Percentiles rank a stretch among this genome's conserved stretches.
These are phyloP conservation scores for Calephelis virginiensis DNA, from an alignment of 1,140 invertebrate genomes.

Conservation along the genomic window DNA sequence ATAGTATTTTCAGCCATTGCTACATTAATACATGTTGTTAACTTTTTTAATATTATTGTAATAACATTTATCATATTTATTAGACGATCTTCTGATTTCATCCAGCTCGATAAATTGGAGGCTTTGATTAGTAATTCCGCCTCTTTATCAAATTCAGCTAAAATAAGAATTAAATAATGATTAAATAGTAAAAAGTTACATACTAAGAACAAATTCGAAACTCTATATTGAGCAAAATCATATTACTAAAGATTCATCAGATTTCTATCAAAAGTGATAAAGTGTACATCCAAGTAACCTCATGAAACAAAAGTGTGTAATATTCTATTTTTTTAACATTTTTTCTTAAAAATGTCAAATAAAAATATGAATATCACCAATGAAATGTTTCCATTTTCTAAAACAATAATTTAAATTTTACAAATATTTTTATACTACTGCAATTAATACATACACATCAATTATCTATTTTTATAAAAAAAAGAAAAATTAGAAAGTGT, in stretches of 20 bases:
- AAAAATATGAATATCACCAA: slow-evolving; percentile 20
- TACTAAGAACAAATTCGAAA: not conserved
- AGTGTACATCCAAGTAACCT: slow-evolving; percentile 53
- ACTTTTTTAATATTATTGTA: slow-evolving; percentile 8
- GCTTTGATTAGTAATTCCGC: slow-evolving; percentile 27
- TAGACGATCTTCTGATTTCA: slow-evolving; percentile 16
- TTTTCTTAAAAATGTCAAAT: slow-evolving; percentile 4
- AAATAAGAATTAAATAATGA: slow-evolving; percentile 22
- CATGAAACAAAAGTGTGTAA: slow-evolving; percentile 38
- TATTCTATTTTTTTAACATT: slow-evolving; percentile 29
- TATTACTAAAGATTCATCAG: slow-evolving; percentile 73
- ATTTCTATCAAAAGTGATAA: slow-evolving; percentile 35
- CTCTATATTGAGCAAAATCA: slow-evolving; percentile 46
- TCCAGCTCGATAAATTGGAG: slow-evolving; percentile 20
- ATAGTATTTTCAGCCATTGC: not conserved
- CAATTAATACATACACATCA: not conserved
- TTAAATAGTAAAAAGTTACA: slow-evolving; percentile 1
- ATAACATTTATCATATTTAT: slow-evolving; percentile 16
- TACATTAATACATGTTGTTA: slow-evolving; percentile 18
- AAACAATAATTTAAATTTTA: not conserved
- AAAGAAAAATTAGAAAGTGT: slow-evolving; percentile 27
- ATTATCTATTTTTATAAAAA: not conserved
- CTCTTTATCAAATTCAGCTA: slow-evolving; percentile 36
- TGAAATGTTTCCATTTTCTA: slow-evolving; percentile 34
- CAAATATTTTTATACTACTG: not conserved